Base-by-base conservation (phyloP, 2,113 vertebrate species). In the Atlantisia rogersi region DNA sequence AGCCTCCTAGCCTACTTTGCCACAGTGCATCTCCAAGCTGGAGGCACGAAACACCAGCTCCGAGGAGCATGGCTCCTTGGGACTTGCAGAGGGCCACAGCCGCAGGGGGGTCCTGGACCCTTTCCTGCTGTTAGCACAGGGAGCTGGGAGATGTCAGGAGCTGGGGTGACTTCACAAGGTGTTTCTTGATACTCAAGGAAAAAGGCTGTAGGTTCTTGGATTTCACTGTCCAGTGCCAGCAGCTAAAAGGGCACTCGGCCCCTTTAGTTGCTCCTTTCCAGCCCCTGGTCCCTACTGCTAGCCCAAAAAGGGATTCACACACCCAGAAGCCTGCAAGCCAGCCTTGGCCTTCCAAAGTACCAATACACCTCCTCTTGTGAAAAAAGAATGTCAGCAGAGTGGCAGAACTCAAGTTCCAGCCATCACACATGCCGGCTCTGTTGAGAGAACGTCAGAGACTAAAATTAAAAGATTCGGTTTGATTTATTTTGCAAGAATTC, bases 341-440 rank as follows among this genome's bases (percentile, higher is more conserved):
- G 22, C 15, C 44, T 3, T 24, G 46, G 21, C 44, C 55, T 69
- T 80, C 58, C 46, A 6, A 65, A 77, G 32, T 12, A 29, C n/a
- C 67, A 68, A 59, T 0, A 15, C 50, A 80, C 52, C 9, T 70
- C 82, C 50, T 58, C 16, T 62, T 48, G 32, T 8, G 39, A 11
- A 21, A 15, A 50, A 65, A 77, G 37, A 26, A 74, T 0, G 0
- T 35, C 6, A 5, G 19, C 2, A 2, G 42, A 58, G 46, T 28
- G 59, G 80, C 59, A 92, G 63, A 85, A n/a, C 7, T 35, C 1
- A 1, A 64, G 24, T 2, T 74, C 21, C 63, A 71, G 50, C 79
- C 79, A 62, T 17, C 5, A 4, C 82, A 32, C 2, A 3, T 18
- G 68, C 56, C 71, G 31, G 46, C 76, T 7, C 80, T 65, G 53